phyloP scores from a whole-genome alignment of 1,140 invertebrate species.

The Drosophila simulans region DNA sequence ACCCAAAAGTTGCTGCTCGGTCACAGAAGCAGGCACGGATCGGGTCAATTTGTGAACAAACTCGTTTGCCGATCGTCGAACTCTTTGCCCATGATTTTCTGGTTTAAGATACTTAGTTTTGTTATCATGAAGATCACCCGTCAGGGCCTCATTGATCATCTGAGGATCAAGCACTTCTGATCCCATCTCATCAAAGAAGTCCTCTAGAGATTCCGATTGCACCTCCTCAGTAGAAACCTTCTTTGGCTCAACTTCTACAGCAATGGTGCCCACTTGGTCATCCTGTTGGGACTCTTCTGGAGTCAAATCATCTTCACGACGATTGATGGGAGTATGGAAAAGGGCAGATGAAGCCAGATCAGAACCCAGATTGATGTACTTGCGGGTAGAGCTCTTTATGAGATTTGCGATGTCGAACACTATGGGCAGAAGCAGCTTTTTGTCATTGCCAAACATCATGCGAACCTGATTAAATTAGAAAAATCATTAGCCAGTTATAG shows the following conservation, averaged over 20 bases:
- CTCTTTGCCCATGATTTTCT: conserved; percentile 23
- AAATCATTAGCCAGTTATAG: neutral
- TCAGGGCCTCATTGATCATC: conserved; percentile 74
- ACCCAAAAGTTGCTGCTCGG: conserved; percentile 63
- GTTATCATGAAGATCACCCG: conserved; percentile 12
- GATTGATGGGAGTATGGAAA: conserved; percentile 27
- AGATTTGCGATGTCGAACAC: conserved; percentile 88
- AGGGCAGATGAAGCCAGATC: conserved; percentile 80
- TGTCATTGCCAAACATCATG: conserved; percentile 86
- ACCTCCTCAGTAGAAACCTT: neutral
- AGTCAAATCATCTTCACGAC: conserved; percentile 53
- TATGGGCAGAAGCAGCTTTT: conserved; percentile 87
- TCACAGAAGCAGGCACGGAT: conserved; percentile 67
- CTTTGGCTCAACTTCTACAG: conserved; percentile 23
- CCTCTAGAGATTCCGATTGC: conserved; percentile 39
- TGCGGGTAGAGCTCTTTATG: conserved; percentile 85
- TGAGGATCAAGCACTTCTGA: conserved; percentile 73
- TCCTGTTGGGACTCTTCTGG: conserved; percentile 50
- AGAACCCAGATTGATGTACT: conserved; percentile 81
- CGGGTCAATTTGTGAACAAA: conserved; percentile 77
- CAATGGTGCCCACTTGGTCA: conserved; percentile 62
- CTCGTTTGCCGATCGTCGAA: conserved; percentile 58
- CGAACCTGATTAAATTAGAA: conserved; percentile 82
- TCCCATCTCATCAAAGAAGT: conserved; percentile 73
- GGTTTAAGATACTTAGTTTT: neutral